Conservation (phyloP, 2,113 vertebrate genomes). For the Catagonus wagneri region DNA sequence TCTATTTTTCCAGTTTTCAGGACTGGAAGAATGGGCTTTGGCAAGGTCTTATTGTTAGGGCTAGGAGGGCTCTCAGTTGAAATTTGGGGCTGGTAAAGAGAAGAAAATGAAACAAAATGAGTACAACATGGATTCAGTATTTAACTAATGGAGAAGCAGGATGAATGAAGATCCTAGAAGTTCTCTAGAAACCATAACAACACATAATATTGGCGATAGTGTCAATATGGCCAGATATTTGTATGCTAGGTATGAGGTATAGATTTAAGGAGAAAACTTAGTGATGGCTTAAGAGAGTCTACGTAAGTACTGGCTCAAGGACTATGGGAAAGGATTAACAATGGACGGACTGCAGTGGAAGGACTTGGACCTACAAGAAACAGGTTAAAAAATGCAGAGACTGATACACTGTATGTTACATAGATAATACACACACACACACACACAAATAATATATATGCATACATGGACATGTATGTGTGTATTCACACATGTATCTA, state of each 20-base stretch:
- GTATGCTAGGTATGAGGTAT: not conserved
- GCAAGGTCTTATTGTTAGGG: not conserved
- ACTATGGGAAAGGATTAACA: not conserved
- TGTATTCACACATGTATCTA: not conserved
- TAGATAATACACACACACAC: not conserved
- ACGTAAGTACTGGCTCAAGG: not conserved
- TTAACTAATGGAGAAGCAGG: not conserved
- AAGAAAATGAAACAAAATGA: slow-evolving; percentile 42
- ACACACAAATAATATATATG: not conserved
- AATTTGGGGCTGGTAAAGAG: not conserved
- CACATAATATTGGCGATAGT: not conserved
- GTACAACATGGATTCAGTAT: not conserved
- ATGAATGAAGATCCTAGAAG: not conserved
- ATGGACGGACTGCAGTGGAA: not conserved
- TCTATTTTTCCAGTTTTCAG: not conserved
- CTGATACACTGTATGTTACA: not conserved
- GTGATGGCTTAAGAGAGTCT: not conserved
- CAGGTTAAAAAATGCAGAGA: not conserved
- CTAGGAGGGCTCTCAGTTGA: not conserved
- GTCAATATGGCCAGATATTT: not conserved
- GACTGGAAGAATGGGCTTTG: not conserved
- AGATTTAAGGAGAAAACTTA: slow-evolving; percentile 17
- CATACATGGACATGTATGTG: not conserved
- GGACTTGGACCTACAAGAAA: not conserved
- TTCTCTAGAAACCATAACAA: not conserved